A percentile compares a stretch with the other conserved stretches of the same genome.
Conservation (phyloP, 1,140 invertebrate genomes). For the Lucilia sericata region DNA sequence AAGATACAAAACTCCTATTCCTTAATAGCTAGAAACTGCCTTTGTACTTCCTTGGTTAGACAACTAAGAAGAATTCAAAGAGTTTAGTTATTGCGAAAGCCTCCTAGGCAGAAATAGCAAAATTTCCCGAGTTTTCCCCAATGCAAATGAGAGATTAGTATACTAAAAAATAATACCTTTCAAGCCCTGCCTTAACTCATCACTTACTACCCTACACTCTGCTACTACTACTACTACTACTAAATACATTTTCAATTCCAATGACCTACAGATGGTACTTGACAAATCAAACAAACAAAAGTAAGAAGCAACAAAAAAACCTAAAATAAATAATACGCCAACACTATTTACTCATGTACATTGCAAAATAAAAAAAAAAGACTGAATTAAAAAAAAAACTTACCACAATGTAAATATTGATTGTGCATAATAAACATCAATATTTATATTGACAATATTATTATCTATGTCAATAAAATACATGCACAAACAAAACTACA, state of each 20-base stretch:
- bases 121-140: too few relatives aligned
- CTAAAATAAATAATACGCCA: constrained; percentile 4
- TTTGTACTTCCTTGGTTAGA: too few relatives aligned
- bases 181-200: background rate
- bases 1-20: too few relatives aligned
- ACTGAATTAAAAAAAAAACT: background rate
- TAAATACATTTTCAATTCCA: background rate
- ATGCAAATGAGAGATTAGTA: too few relatives aligned
- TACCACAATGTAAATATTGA: constrained; percentile 1
- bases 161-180: background rate
- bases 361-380: background rate
- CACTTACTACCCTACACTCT: too few relatives aligned
- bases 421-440: background rate
- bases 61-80: too few relatives aligned
- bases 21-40: too few relatives aligned
- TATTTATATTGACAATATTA: constrained; percentile 17
- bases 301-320: background rate
- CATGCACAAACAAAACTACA: background rate
- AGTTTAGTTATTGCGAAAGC: too few relatives aligned
- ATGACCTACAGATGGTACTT: constrained; percentile 24
- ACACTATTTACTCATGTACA: background rate
- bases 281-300: background rate
- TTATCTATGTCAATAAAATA: background rate
- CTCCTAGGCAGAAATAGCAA: too few relatives aligned
- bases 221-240: background rate